A percentile compares a stretch with the other conserved stretches of the same genome.
phyloP scores from a whole-genome alignment of 2,113 vertebrate species.

The Gymnarchus niloticus region DNA sequence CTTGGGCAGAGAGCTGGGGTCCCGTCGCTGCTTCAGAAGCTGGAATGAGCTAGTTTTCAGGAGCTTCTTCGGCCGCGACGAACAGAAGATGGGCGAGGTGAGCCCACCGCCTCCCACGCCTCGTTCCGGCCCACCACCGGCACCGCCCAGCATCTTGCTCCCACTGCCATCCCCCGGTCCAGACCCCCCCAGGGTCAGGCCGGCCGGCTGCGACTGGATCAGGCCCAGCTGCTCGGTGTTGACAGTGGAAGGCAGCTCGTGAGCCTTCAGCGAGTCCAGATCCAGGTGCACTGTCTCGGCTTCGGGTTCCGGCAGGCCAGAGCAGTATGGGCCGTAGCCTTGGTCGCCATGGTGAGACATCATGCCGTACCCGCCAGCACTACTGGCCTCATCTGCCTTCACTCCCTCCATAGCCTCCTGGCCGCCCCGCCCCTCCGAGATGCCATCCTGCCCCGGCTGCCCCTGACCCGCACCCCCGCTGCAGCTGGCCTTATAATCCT shows the following conservation, averaged over 20 bases:
- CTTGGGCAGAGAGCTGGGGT: slow-evolving; percentile 59
- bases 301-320: slow-evolving; percentile 54
- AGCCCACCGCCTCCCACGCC: slow-evolving; percentile 41
- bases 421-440: slow-evolving; percentile 45
- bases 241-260: slow-evolving; percentile 80
- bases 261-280: slow-evolving; percentile 68
- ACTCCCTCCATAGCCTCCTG: slow-evolving; percentile 51
- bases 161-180: slow-evolving; percentile 43
- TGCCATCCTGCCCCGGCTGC: slow-evolving; percentile 51
- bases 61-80: slow-evolving; percentile 82
- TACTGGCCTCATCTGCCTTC: slow-evolving; percentile 44
- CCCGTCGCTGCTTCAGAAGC: slow-evolving; percentile 75
- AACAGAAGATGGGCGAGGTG: slow-evolving; percentile 77
- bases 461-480: slow-evolving; percentile 51
- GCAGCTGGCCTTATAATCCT: slow-evolving; percentile 73
- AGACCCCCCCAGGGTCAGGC: slow-evolving; percentile 47
- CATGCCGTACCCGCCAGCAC: slow-evolving; percentile 62
- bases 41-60: slow-evolving; percentile 84
- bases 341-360: slow-evolving; percentile 64
- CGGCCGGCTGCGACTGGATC: slow-evolving; percentile 71
- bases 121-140: slow-evolving; percentile 39
- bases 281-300: slow-evolving; percentile 61
- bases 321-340: slow-evolving; percentile 61
- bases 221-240: slow-evolving; percentile 82
- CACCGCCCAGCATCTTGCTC: slow-evolving; percentile 54